Evolutionary conservation across 2,113 vertebrate genomes (phyloP), one percentile per base, ranked within the genome.

Genomic region (Cettia cetti): DNA sequence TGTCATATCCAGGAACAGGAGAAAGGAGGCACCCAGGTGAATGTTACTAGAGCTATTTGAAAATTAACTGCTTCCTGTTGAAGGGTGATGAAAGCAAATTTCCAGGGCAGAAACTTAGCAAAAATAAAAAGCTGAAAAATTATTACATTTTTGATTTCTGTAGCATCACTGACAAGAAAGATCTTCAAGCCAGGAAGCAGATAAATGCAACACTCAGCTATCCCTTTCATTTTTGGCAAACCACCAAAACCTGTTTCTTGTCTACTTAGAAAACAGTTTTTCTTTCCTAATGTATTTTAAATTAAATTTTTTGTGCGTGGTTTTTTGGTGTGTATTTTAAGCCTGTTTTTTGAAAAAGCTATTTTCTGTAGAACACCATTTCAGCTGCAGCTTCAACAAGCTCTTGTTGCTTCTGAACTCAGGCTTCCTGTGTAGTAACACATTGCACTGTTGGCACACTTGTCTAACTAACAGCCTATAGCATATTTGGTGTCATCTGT

Each of bases 401-500:
- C 89, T 91, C 53, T 57, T 85, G 79, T 85, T 95, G 90, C 92
- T 91, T 92, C 88, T 95, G 95, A 89, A 72, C 95, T 86, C 79
- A 90, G 85, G 82, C 42, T 97, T 82, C 93, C 86, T 88, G 35
- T 83, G 88, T 91, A 91, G 93, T 71, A 83, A 74, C 89, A 83
- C 49, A 78, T 28, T 92, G 53, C 50, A 39, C 39, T 90, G 54
- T 89, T 97, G 94, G 90, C 64, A 96, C 1, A 0, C 56, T 90
- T 56, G 18, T 86, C 77, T 78, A 52, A 35, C 78, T 69, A 77
- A 79, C 94, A 95, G 86, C 79, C 39, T 86, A 92, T 13, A 96
- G 92, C 93, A 86, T 96, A 95, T 94, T 95, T 96, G 89, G 80
- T 82, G 52, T 97, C 86, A 85, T 95, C 96, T 97, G 91, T 94